Evolutionary conservation across 1,140 invertebrate species (phyloP), one percentile per base, ranked within the genome.

Genomic region (Rhynchophorus ferrugineus): DNA sequence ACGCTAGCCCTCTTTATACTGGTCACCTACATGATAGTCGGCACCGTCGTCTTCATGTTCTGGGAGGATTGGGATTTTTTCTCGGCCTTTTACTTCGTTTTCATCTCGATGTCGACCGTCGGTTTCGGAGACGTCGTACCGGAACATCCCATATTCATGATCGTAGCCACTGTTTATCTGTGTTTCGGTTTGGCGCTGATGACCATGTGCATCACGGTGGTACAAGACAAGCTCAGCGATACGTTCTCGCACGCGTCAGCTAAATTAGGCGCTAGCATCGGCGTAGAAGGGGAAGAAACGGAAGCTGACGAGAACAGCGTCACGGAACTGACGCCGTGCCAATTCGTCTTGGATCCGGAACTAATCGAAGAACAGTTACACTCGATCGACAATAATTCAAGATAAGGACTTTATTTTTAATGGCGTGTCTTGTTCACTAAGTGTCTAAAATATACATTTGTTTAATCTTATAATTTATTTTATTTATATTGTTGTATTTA

Each of bases 121-220:
- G 91, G 78, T 9, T 91, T 95, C 61, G 92, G 92, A 38, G 92
- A 96, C 72, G 79, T 86, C 56, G 87, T 94, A 3, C 91, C 91
- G 3, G 73, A 82, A 65, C 83, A 94, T 74, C 89, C 90, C 11
- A 81, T 91, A 66, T 93, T 85, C 60, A 93, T 96, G 84, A 89
- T 95, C 80, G 78, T 82, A 42, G 90, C 91, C n/a, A 95, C 94
- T 60, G 78, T 95, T 13, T 96, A 97, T 66, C 72, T 98, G 16
- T 82, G 96, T 8, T 93, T 98, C 62, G 95, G 95, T 37, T 73
- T 98, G 41, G 89, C 95, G 0, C 73, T 98, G 5, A 95, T 94
- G 20, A 92, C 90, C 59, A 95, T 97, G 87, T 95, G 91, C 71
- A 94, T 98, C 66, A 96, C 95, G 65, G 89, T 96, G 20, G 89